Conservation (phyloP, 2,113 vertebrate species). For the Origma solitaria region DNA sequence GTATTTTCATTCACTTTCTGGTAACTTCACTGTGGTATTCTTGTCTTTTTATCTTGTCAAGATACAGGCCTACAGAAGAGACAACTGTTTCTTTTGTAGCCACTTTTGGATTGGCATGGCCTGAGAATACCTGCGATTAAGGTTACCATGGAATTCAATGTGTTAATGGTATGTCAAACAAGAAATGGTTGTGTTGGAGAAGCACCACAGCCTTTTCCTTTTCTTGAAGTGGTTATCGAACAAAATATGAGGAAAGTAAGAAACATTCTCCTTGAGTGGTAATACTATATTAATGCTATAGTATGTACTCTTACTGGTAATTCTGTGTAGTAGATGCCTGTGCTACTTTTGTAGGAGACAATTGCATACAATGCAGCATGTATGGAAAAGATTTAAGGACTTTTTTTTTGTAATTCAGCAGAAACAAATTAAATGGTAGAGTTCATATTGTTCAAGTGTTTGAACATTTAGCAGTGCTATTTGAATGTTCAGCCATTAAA, state of each 20-base stretch:
- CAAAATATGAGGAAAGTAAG: not conserved
- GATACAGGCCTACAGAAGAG: not conserved
- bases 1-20: not conserved
- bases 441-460: not conserved
- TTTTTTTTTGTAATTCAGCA: not conserved
- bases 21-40: not conserved
- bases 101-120: not conserved
- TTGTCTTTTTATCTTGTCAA: not conserved
- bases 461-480: not conserved
- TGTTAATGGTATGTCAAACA: not conserved
- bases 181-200: not conserved
- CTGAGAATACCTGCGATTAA: not conserved
- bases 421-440: not conserved
- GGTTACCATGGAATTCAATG: not conserved
- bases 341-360: not conserved
- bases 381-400: not conserved
- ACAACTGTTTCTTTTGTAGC: not conserved
- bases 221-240: not conserved
- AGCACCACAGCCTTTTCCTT: not conserved
- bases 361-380: rapidly evolving
- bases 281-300: not conserved
- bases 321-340: rapidly evolving
- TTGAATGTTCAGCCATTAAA: not conserved
- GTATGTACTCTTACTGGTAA: not conserved
- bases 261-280: not conserved